Percentiles rank a stretch among this genome's conserved stretches.
These are phyloP conservation scores for Platycheirus albimanus DNA, from an alignment of 2,888 invertebrate species.

Conservation along the genomic window DNA sequence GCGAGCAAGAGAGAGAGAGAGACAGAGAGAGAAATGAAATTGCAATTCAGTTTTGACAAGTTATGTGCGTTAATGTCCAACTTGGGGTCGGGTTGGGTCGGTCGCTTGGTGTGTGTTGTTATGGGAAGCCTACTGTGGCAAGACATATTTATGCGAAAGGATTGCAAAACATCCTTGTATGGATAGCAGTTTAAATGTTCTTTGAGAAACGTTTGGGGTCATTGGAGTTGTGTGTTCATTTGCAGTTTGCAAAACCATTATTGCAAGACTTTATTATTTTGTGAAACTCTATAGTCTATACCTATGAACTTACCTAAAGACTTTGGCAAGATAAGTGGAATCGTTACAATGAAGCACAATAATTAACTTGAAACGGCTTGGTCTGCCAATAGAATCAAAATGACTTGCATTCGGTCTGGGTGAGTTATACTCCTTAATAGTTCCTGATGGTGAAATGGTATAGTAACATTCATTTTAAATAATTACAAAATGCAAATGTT, in stretches of 20 bases:
- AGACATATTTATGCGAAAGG: conserved; percentile 40
- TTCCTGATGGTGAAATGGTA: background rate
- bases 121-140: conserved; percentile 23
- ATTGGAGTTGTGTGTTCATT: conserved; percentile 28
- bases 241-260: background rate
- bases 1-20: conserved; percentile 8
- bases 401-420: background rate
- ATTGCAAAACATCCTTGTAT: conserved; percentile 27
- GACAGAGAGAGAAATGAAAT: conserved; percentile 48
- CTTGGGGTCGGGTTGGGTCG: conserved; percentile 26
- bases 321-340: background rate
- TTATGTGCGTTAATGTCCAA: conserved; percentile 52
- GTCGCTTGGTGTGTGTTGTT: conserved; percentile 36
- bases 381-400: conserved; percentile 11
- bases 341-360: conserved; percentile 15
- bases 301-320: background rate
- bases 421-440: background rate
- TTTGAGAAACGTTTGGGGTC: conserved; percentile 29
- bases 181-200: conserved; percentile 29
- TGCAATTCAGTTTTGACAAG: conserved; percentile 65
- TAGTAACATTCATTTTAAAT: background rate
- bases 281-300: background rate
- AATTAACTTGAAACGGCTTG: conserved; percentile 8
- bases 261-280: conserved; percentile 1
- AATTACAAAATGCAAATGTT: background rate